A percentile compares a stretch with the other conserved stretches of the same genome.
These are phyloP conservation scores for Halictus rubicundus DNA, from an alignment of 1,140 invertebrate genomes.

Conservation along the genomic window DNA sequence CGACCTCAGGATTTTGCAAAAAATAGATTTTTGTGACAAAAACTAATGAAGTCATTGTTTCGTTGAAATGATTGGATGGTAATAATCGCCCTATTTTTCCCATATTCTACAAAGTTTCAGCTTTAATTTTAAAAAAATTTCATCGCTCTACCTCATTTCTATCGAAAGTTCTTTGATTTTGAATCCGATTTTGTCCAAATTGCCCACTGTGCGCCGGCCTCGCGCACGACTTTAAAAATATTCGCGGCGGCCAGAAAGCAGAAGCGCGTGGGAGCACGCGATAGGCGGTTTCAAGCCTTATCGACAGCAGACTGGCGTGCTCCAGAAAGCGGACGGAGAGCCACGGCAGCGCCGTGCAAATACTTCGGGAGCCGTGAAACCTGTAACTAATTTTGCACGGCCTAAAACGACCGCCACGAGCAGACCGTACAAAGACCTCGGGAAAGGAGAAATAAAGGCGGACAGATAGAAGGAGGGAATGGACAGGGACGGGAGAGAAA, in stretches of 20 bases:
- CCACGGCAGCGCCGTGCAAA: neutral
- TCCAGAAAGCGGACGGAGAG: neutral
- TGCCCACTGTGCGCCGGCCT: too few relatives aligned
- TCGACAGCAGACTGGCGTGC: neutral
- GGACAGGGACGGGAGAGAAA: neutral
- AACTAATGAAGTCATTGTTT: too few relatives aligned
- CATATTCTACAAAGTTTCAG: too few relatives aligned
- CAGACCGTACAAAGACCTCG: neutral
- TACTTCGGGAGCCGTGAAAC: conserved; percentile 16
- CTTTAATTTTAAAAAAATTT: too few relatives aligned
- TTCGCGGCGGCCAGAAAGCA: conserved; percentile 4
- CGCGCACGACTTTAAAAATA: too few relatives aligned
- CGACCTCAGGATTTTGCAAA: too few relatives aligned
- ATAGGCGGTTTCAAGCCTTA: conserved; percentile 5
- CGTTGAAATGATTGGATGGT: too few relatives aligned
- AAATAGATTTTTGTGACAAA: too few relatives aligned
- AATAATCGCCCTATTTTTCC: too few relatives aligned
- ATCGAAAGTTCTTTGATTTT: too few relatives aligned
- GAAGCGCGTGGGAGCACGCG: neutral
- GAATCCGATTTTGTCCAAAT: too few relatives aligned
- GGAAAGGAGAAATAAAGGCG: neutral
- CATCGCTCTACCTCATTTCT: too few relatives aligned
- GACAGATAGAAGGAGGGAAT: neutral
- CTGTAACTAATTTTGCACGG: conserved; percentile 8
- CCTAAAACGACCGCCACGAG: neutral